A percentile compares a stretch with the other conserved stretches of the same genome.
Evolutionary conservation across 2,888 invertebrate genomes (phyloP).

Genomic region (Drosophila hawaiiensis): DNA sequence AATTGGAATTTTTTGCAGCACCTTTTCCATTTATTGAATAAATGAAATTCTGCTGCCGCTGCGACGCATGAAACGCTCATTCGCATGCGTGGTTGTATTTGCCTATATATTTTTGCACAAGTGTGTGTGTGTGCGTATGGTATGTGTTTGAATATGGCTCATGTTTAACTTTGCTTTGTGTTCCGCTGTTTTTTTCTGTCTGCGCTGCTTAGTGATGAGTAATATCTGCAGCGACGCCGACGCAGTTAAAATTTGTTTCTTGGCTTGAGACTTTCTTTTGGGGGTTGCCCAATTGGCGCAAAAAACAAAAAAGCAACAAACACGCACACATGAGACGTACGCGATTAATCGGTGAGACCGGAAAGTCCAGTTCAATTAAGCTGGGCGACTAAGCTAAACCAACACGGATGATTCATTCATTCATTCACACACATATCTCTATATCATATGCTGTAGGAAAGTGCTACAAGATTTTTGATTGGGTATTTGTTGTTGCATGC

Average conservation of each 20-base stretch:
- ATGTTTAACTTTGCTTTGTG: constrained; percentile 48
- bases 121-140: background rate
- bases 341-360: constrained; percentile 43
- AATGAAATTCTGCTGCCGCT: constrained; percentile 28
- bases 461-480: constrained; percentile 30
- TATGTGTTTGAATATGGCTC: constrained; percentile 22
- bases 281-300: constrained; percentile 53
- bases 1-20: constrained; percentile 20
- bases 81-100: constrained; percentile 41
- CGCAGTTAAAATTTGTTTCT: constrained; percentile 14
- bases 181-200: constrained; percentile 5
- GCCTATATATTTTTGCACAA: background rate
- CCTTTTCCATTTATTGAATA: constrained; percentile 46
- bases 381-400: constrained; percentile 34
- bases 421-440: constrained; percentile 25
- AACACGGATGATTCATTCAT: constrained; percentile 14
- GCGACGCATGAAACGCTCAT: constrained; percentile 33
- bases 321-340: constrained; percentile 17
- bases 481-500: constrained; percentile 13
- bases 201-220: constrained; percentile 36
- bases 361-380: constrained; percentile 65
- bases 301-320: constrained; percentile 9
- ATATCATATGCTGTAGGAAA: constrained; percentile 23
- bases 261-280: constrained; percentile 55
- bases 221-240: constrained; percentile 35